These are phyloP conservation scores for Oryctes rhinoceros DNA, from an alignment of 1,140 invertebrate species.

Conservation along the genomic window DNA sequence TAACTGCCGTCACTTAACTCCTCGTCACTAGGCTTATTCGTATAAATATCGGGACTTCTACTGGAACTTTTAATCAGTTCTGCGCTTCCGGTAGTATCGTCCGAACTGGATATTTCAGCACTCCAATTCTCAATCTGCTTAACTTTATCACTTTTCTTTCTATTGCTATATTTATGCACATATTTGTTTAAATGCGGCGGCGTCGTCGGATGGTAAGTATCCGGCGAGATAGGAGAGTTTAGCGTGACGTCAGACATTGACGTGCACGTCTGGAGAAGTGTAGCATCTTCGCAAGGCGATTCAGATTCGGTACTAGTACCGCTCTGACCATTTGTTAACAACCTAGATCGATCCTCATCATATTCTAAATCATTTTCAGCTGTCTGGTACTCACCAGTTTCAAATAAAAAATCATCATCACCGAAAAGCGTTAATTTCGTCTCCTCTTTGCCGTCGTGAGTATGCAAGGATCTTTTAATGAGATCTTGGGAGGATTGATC, in stretches of 20 bases:
- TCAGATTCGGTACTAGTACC: slow-evolving; percentile 50
- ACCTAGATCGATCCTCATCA: slow-evolving; percentile 44
- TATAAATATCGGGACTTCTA: slow-evolving; percentile 48
- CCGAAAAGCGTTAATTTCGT: slow-evolving; percentile 57
- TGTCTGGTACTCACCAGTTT: slow-evolving; percentile 54
- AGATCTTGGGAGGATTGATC: slow-evolving; percentile 58
- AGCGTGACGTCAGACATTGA: slow-evolving; percentile 60
- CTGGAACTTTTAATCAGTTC: slow-evolving; percentile 48
- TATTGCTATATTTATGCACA: slow-evolving; percentile 60
- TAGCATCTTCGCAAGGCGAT: slow-evolving; percentile 57
- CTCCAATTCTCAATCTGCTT: slow-evolving; percentile 49
- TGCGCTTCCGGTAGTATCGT: slow-evolving; percentile 54
- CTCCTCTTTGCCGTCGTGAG: slow-evolving; percentile 50
- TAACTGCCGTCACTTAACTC: slow-evolving; percentile 47
- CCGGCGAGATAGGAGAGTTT: slow-evolving; percentile 57
- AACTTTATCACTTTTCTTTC: slow-evolving; percentile 55
- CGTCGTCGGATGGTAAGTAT: slow-evolving; percentile 51
- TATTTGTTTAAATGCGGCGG: slow-evolving; percentile 56
- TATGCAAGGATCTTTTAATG: slow-evolving; percentile 44
- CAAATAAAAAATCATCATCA: slow-evolving; percentile 59
- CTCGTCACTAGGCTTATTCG: slow-evolving; percentile 47
- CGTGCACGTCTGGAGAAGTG: slow-evolving; percentile 57
- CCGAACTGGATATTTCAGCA: slow-evolving; percentile 56
- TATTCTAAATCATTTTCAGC: slow-evolving; percentile 50
- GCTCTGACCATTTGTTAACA: slow-evolving; percentile 53